Evolutionary conservation across 1,140 invertebrate genomes (phyloP), one percentile per base, ranked within the genome.

Genomic region (Laupala kohalensis): DNA sequence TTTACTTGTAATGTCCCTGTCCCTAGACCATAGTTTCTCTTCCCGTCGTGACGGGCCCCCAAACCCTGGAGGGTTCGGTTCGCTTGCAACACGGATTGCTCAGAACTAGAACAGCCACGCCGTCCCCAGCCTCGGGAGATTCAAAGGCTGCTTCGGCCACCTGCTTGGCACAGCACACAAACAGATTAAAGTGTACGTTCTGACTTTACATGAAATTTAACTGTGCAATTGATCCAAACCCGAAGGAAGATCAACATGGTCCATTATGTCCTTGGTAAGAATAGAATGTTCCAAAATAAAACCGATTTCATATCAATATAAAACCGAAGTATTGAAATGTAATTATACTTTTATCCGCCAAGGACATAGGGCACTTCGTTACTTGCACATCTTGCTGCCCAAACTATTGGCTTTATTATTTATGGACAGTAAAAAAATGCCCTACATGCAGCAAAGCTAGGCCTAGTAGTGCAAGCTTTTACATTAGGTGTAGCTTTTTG

Each of bases 1-100:
- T 73, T 73, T 68, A 72, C 67, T 68, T 72, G 71, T 72, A 72
- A 72, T 30, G 71, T 72, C 53, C 71, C 71, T 30, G 6, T 73
- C 69, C 70, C 72, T 73, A 73, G 69, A 74, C 72, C 74, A 74
- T 70, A 71, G 74, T 74, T 64, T 74, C 74, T 73, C 74, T 73
- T 70, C 69, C 72, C 69, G 66, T 64, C 64, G 69, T 66, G 53
- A 74, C 29, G 66, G 68, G 65, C 63, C 71, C 71, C 68, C 71
- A 73, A 69, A 70, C 69, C 65, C 72, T 69, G 25, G 70, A 69
- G 71, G 71, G 68, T 72, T 73, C 72, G 63, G 66, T 71, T 73
- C 71, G 69, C 71, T 74, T 72, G 67, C 69, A 75, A 73, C 72
- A 75, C 68, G 74, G 74, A 73, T 75, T 75, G 74, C 72, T 73